Base-by-base conservation (phyloP, 2,797 vertebrate genomes). In the Carapus acus region DNA sequence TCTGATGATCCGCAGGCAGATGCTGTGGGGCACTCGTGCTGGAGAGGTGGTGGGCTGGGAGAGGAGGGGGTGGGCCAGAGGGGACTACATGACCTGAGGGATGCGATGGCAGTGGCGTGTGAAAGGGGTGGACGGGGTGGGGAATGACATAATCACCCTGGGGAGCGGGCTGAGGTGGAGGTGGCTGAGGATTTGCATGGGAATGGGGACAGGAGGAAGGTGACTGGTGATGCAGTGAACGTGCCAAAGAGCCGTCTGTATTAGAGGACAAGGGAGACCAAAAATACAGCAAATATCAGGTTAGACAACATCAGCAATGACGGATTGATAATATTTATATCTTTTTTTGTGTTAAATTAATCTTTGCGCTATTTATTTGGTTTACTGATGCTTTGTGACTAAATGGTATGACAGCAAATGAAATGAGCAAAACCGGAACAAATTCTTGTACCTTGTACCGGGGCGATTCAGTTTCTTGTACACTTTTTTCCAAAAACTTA, bases 131-230 rank as follows among this genome's bases (percentile, higher is more conserved):
- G 45, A 97, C 91, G 0, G 91, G 88, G 82, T 97, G 96, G 72
- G 96, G 93, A 78, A 97, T 93, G 68, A 97, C 91, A 64, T 97
- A 98, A 75, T 97, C 94, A 41, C 92, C 88, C 80, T 92, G 93
- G 18, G 92, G 87, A 46, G 93, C 86, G 17, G 92, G 89, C 62
- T 91, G 95, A 15, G 92, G 86, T 51, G 92, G 88, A 21, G 89
- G 86, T 48, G 89, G 88, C 47, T 93, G 92, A 42, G 93, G 91
- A 77, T 94, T 97, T 61, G 90, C 89, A 52, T 96, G 95, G 73
- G 95, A 90, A 63, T 97, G 96, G 62, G 93, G 96, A 66, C 95
- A 99, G 51, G 92, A 79, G 17, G 94, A 88, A 43, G 95, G 85
- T 40, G 94, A 79, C 79, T 97, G 95, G 82, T 97, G 96, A 76